Percentiles rank a stretch among this genome's conserved stretches.
Conservation (phyloP, 2,797 vertebrate species). For the Adrianichthys oophorus region DNA sequence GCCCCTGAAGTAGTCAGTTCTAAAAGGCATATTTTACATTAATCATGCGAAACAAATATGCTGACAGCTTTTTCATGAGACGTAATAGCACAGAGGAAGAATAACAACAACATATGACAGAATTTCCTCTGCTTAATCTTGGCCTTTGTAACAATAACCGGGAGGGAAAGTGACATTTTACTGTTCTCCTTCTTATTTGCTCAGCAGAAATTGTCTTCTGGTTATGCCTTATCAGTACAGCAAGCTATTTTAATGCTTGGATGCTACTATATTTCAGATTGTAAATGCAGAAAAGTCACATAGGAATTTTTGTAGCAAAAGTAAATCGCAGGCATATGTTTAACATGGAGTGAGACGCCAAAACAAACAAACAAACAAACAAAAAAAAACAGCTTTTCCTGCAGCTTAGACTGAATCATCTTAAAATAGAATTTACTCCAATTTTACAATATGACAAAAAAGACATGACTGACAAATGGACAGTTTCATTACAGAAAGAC, state of each 20-base stretch:
- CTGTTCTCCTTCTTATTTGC: conserved; percentile 54
- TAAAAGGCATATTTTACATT: conserved; percentile 13
- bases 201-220: conserved; percentile 63
- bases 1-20: conserved; percentile 30
- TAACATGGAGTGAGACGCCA: conserved; percentile 3
- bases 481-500: too few species aligned
- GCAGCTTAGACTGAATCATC: neutral
- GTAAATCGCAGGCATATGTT: conserved; percentile 34
- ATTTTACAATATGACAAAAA: too few species aligned
- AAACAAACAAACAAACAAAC: conserved; percentile 8
- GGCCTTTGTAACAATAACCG: conserved; percentile 32
- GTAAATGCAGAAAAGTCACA: conserved; percentile 41
- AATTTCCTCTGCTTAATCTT: conserved; percentile 39
- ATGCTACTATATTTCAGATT: conserved; percentile 33
- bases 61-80: conserved; percentile 30
- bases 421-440: too few species aligned
- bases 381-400: conserved; percentile 6
- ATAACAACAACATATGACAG: conserved; percentile 44
- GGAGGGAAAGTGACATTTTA: conserved; percentile 46
- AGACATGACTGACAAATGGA: too few species aligned
- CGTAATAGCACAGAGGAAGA: conserved; percentile 30
- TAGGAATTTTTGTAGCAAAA: conserved; percentile 29
- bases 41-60: conserved; percentile 30
- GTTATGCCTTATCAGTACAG: conserved; percentile 50
- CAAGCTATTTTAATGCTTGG: conserved; percentile 55